Evolutionary conservation across 37 sponge, comb jelly and placozoan species (phyloP).

Genomic region (Eunapius fragilis): DNA sequence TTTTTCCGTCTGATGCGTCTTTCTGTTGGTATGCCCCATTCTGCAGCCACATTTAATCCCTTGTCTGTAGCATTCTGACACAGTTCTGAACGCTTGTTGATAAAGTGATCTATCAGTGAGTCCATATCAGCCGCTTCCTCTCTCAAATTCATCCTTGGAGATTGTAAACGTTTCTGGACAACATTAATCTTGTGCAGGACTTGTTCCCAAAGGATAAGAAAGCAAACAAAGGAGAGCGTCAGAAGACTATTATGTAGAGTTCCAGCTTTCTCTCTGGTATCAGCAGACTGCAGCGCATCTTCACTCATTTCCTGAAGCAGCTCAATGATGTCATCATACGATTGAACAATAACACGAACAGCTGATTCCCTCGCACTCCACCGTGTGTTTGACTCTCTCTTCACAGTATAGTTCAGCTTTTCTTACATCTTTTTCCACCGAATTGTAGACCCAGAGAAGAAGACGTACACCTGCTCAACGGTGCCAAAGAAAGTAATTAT

Average conservation of each 20-base stretch:
- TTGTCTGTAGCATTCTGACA: neutral
- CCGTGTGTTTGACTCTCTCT: neutral
- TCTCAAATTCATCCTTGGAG: neutral
- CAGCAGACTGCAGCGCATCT: neutral
- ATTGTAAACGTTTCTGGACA: neutral
- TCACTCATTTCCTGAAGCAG: neutral
- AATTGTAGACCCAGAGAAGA: neutral
- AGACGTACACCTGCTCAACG: neutral
- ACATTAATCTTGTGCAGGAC: neutral
- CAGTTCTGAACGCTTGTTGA: neutral
- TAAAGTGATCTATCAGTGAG: neutral
- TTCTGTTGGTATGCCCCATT: too few relatives aligned
- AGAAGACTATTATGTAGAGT: neutral
- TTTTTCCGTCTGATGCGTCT: too few relatives aligned
- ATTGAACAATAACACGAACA: neutral
- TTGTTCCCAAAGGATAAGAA: neutral
- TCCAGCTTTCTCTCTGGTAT: neutral
- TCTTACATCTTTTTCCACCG: neutral
- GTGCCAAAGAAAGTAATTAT: neutral
- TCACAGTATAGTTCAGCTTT: neutral
- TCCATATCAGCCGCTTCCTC: neutral
- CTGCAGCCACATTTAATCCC: too few relatives aligned
- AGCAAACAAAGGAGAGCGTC: neutral
- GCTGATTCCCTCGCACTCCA: neutral
- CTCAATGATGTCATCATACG: neutral